Conservation (phyloP, 2,888 invertebrate species). For the Drosophila incognita region DNA sequence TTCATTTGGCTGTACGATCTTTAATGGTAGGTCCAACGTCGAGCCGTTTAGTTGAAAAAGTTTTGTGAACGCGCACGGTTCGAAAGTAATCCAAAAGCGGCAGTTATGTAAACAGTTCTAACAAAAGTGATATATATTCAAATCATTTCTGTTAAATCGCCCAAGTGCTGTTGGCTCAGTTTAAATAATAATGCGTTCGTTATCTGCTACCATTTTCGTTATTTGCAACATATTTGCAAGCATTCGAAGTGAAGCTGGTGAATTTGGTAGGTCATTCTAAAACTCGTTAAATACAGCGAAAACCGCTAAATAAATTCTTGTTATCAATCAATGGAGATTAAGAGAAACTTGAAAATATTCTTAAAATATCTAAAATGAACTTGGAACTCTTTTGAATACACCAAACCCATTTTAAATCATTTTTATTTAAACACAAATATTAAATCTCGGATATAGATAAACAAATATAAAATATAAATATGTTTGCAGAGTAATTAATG, state of each 20-base stretch:
- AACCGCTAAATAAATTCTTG: background rate
- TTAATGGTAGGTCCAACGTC: conserved; percentile 37
- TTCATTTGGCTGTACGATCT: conserved; percentile 66
- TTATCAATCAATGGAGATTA: background rate
- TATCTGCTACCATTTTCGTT: conserved; percentile 45
- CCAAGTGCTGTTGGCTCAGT: conserved; percentile 27
- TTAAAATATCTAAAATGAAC: background rate
- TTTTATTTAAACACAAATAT: background rate
- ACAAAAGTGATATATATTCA: background rate
- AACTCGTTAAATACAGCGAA: background rate
- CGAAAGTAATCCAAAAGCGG: conserved; percentile 19
- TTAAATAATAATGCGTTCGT: conserved; percentile 40
- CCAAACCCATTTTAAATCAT: background rate
- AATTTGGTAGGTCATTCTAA: conserved; percentile 72
- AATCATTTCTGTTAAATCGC: background rate
- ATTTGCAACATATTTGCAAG: conserved; percentile 52
- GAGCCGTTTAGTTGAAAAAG: conserved; percentile 57
- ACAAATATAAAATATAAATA: background rate
- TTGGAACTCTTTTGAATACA: background rate
- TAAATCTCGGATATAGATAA: background rate
- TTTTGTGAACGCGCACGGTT: conserved; percentile 61
- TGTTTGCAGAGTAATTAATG: background rate
- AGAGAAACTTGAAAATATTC: no score
- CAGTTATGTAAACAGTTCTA: conserved; percentile 20
- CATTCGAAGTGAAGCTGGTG: conserved; percentile 65